Conservation (phyloP, 2,888 invertebrate species). For the Nomada fabriciana region DNA sequence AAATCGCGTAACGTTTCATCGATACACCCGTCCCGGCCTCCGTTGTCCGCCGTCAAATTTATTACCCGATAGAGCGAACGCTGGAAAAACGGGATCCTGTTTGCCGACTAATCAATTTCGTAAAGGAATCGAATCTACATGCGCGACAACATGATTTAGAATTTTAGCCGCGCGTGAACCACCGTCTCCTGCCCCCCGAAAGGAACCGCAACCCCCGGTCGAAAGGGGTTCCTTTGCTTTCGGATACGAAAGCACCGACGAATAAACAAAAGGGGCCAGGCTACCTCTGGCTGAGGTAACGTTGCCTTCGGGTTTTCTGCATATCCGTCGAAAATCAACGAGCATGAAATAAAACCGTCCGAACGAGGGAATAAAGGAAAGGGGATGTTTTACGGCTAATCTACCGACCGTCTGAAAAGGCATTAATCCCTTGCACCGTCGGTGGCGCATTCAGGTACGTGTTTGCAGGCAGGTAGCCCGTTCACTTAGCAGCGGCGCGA, state of each 20-base stretch:
- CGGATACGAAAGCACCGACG: background rate
- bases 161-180: too few relatives aligned
- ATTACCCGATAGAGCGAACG: background rate
- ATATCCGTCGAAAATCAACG: conserved; percentile 40
- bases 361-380: conserved; percentile 3
- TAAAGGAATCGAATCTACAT: too few relatives aligned
- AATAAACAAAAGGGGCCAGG: background rate
- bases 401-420: conserved; percentile 57
- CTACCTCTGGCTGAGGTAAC: conserved; percentile 18
- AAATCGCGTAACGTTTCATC: conserved; percentile 28
- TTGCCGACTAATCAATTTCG: too few relatives aligned
- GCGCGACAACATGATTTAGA: too few relatives aligned
- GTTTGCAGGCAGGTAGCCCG: conserved; percentile 65
- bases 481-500: conserved; percentile 56
- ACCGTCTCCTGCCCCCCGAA: too few relatives aligned
- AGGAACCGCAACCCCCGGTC: too few relatives aligned
- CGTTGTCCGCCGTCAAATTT: background rate
- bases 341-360: conserved; percentile 38
- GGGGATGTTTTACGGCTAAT: conserved; percentile 61
- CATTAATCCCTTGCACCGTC: conserved; percentile 62
- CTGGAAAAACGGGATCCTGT: too few relatives aligned
- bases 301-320: conserved; percentile 36
- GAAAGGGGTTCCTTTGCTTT: too few relatives aligned
- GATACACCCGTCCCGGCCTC: background rate
- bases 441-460: conserved; percentile 62